Percentiles rank a stretch among this genome's conserved stretches.
Conservation (phyloP, 2,113 vertebrate species). For the Orthonyx spaldingii region DNA sequence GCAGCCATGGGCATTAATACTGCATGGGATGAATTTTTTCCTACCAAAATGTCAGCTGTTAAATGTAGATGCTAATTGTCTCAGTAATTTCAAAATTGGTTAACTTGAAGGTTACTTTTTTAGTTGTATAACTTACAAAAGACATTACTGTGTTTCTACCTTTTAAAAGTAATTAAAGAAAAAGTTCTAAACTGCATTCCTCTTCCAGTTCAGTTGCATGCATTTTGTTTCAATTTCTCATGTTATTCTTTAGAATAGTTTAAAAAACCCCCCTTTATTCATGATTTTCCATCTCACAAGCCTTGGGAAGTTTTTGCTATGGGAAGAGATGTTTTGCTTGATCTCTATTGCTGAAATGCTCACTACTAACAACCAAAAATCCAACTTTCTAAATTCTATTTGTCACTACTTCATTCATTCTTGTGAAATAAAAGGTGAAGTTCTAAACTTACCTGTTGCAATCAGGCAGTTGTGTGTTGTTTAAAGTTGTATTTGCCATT, state of each 20-base stretch:
- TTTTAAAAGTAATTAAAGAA: not conserved
- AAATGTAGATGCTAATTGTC: not conserved
- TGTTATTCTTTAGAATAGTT: not conserved
- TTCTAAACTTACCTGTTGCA: conserved; percentile 9
- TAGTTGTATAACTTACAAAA: not conserved
- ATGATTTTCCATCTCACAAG: not conserved
- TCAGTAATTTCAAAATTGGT: not conserved
- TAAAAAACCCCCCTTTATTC: not conserved
- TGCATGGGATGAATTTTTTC: not conserved
- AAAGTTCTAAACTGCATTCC: not conserved
- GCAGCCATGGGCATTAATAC: not conserved
- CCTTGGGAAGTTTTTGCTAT: not conserved
- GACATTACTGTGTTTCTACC: not conserved
- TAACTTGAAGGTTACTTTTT: not conserved
- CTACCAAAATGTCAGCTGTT: not conserved
- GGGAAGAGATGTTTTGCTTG: conserved; percentile 17
- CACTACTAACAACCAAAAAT: not conserved
- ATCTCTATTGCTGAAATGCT: not conserved
- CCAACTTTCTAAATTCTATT: not conserved
- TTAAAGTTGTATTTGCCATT: not conserved
- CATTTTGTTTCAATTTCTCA: not conserved
- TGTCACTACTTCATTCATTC: not conserved
- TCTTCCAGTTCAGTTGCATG: not conserved
- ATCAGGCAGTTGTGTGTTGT: not conserved
- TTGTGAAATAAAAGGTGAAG: not conserved